phyloP scores from a whole-genome alignment of 2,113 vertebrate species.

The Capra hircus region DNA sequence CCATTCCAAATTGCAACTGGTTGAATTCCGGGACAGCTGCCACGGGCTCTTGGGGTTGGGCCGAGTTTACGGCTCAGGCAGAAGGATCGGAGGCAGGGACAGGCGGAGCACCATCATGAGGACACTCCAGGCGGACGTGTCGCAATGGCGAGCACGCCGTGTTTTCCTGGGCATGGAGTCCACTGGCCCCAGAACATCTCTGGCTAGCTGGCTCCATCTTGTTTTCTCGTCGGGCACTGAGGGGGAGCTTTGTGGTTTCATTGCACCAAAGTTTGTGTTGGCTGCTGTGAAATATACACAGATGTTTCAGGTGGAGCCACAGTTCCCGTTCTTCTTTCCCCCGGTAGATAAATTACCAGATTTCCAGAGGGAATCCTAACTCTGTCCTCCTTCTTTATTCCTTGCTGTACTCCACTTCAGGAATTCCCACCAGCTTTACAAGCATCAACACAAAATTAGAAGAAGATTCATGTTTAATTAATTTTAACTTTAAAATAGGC shows the following conservation, averaged over 20 bases:
- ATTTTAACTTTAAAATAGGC: neutral
- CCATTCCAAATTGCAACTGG: neutral
- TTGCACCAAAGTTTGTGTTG: neutral
- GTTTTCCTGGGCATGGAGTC: neutral
- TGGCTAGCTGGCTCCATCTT: rapidly evolving
- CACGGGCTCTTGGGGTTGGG: neutral
- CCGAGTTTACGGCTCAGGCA: rapidly evolving
- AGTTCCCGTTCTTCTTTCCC: neutral
- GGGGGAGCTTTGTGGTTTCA: neutral
- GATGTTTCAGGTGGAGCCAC: neutral
- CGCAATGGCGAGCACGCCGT: neutral
- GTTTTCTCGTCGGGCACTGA: rapidly evolving
- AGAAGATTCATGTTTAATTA: neutral
- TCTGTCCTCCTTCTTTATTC: rapidly evolving
- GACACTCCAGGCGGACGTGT: neutral
- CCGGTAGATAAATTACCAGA: rapidly evolving
- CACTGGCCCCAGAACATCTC: neutral
- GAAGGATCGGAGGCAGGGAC: neutral
- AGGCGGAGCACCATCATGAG: rapidly evolving
- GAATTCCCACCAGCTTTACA: neutral
- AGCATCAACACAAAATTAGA: neutral
- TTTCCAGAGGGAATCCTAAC: neutral
- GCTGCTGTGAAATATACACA: neutral
- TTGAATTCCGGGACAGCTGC: neutral
- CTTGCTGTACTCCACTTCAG: rapidly evolving